Evolutionary conservation across 2,113 vertebrate species (phyloP).

Genomic region (Pyrgilauda ruficollis): DNA sequence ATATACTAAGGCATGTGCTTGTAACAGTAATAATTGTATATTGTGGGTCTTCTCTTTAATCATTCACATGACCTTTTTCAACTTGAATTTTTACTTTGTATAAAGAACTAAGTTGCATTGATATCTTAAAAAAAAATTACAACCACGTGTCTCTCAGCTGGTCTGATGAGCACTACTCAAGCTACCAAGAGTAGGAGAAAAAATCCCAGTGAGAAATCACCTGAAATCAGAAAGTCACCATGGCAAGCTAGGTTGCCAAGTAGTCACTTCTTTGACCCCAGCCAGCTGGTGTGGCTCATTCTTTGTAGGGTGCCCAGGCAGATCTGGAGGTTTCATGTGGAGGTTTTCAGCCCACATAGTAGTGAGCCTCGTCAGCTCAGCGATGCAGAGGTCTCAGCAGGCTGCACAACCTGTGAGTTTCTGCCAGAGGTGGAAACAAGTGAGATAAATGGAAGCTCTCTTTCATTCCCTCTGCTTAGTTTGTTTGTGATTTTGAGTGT

Average conservation of each 20-base stretch:
- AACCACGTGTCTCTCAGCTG: background rate
- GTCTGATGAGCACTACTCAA: background rate
- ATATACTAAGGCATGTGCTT: background rate
- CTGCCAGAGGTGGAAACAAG: background rate
- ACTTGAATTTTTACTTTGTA: background rate
- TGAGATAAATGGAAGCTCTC: background rate
- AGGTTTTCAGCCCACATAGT: background rate
- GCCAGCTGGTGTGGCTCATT: background rate
- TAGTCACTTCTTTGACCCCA: background rate
- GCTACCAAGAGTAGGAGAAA: background rate
- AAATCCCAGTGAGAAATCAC: background rate
- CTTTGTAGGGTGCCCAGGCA: background rate
- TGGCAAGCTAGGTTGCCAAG: background rate
- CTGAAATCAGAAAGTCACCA: background rate
- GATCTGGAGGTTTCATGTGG: background rate
- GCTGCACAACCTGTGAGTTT: background rate
- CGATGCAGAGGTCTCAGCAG: background rate
- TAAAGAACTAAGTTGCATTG: background rate
- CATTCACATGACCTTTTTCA: background rate
- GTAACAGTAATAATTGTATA: background rate
- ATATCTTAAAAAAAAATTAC: background rate
- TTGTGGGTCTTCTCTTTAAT: background rate
- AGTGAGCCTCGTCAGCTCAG: background rate
- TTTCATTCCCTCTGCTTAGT: background rate
- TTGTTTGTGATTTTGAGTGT: background rate